Evolutionary conservation across 1,140 invertebrate genomes (phyloP).

Genomic region (Drosophila parvula): DNA sequence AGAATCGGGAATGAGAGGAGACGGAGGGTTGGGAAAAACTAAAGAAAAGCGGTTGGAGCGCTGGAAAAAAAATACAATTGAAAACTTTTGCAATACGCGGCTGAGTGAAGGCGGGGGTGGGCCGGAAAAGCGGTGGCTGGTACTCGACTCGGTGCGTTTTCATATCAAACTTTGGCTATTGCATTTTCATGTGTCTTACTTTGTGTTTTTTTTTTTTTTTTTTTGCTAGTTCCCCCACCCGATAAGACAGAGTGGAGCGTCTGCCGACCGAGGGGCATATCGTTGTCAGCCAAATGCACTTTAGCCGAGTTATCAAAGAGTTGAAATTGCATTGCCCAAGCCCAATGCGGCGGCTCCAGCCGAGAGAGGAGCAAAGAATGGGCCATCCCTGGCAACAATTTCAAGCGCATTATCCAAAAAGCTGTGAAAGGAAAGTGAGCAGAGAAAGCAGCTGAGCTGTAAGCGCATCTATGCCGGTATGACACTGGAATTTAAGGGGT

Average conservation of each 20-base stretch:
- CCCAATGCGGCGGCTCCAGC: conserved; percentile 34
- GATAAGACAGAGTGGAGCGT: conserved; percentile 50
- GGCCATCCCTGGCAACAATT: conserved; percentile 62
- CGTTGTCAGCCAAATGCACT: conserved; percentile 76
- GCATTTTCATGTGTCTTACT: conserved; percentile 80
- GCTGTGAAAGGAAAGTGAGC: conserved; percentile 17
- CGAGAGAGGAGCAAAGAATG: conserved; percentile 6
- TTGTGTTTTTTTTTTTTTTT: conserved; percentile 29
- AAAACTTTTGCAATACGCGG: conserved; percentile 79
- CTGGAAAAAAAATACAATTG: conserved; percentile 75
- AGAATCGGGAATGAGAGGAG: conserved; percentile 25
- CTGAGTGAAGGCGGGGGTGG: conserved; percentile 5
- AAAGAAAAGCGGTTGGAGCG: conserved; percentile 17
- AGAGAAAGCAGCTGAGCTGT: conserved; percentile 28
- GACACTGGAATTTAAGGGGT: conserved; percentile 1
- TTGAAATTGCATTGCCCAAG: conserved; percentile 79
- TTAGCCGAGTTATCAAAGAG: conserved; percentile 79
- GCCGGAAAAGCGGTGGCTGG: background rate
- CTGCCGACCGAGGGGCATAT: conserved; percentile 14
- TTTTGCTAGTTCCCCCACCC: conserved; percentile 21
- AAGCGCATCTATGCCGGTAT: conserved; percentile 7
- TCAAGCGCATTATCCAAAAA: conserved; percentile 72
- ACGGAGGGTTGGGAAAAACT: background rate
- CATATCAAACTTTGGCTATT: conserved; percentile 82
- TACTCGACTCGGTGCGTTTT: conserved; percentile 59